Percentiles rank a stretch among this genome's conserved stretches.
Conservation (phyloP, 2,797 vertebrate genomes). For the Rhabdophis nuchalis region DNA sequence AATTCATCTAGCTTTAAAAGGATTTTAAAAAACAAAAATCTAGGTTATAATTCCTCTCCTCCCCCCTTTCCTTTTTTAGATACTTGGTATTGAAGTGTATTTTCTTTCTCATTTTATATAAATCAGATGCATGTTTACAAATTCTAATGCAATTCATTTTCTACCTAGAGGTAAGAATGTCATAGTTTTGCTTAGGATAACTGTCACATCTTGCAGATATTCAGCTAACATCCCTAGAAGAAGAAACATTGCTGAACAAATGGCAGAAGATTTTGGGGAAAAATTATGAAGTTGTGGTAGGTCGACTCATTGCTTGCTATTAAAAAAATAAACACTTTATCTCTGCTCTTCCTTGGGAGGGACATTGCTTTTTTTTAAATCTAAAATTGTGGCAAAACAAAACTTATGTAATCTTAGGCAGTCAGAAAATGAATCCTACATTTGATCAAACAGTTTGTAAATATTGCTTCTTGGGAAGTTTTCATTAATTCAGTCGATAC, state of each 20-base stretch:
- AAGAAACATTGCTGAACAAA: slow-evolving; percentile 75
- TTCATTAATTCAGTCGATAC: not conserved
- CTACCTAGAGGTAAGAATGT: not conserved
- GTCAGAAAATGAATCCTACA: not conserved
- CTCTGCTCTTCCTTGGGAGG: not conserved
- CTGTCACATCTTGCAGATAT: slow-evolving; percentile 58
- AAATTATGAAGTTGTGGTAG: slow-evolving; percentile 88
- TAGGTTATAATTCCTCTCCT: not conserved
- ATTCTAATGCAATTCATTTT: not conserved
- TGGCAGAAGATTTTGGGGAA: slow-evolving; percentile 88
- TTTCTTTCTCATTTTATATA: not conserved
- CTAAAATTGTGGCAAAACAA: not conserved
- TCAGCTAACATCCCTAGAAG: slow-evolving; percentile 62
- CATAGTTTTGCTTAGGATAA: slow-evolving; percentile 27
- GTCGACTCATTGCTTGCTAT: slow-evolving; percentile 55
- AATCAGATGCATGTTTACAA: not conserved
- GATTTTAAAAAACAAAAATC: not conserved
- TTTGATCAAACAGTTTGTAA: not conserved
- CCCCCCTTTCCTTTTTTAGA: not conserved
- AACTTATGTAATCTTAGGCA: not conserved
- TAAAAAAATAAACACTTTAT: not conserved
- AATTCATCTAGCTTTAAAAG: not conserved
- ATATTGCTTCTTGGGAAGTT: not conserved
- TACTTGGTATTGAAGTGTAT: not conserved
- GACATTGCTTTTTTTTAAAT: not conserved